Percentiles rank a stretch among this genome's conserved stretches.
These are phyloP conservation scores for Anoncus sp. DNA, from an alignment of 2,888 invertebrate species.

Conservation along the genomic window DNA sequence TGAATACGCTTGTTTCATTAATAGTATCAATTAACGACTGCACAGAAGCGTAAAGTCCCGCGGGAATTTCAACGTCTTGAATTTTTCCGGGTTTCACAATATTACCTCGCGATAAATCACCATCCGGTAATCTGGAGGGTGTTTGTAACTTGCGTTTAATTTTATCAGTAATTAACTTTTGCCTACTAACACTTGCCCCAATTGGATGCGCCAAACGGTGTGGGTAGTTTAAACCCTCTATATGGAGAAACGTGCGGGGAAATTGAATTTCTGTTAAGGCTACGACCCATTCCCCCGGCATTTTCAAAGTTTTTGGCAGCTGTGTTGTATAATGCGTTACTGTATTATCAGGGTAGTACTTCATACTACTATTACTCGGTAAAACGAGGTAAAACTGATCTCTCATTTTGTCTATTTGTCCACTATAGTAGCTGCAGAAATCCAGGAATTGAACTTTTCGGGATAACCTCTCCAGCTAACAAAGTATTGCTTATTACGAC, in stretches of 20 bases:
- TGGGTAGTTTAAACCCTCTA: no score
- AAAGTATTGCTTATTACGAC: no score
- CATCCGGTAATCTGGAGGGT: constrained; percentile 1
- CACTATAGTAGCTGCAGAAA: no score
- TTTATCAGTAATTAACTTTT: no score
- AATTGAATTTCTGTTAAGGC: constrained; percentile 39
- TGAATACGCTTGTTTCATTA: no score
- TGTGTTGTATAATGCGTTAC: constrained; percentile 27
- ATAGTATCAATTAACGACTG: background rate
- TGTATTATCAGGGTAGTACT: constrained; percentile 12
- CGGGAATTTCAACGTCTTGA: no score
- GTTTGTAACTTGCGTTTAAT: no score
- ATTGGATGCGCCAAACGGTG: no score
- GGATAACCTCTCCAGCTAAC: no score
- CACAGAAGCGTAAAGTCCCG: background rate
- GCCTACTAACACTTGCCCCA: no score
- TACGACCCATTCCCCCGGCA: constrained; percentile 25
- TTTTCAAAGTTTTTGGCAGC: constrained; percentile 21
- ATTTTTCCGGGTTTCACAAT: background rate
- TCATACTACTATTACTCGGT: constrained; percentile 14
- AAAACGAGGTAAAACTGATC: constrained; percentile 3
- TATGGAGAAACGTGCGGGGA: constrained; percentile 34
- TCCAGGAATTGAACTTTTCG: no score
- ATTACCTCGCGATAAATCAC: constrained; percentile 2
- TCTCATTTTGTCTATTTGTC: no score